Conservation (phyloP, 2,113 vertebrate species). For the Solenodon paradoxus region DNA sequence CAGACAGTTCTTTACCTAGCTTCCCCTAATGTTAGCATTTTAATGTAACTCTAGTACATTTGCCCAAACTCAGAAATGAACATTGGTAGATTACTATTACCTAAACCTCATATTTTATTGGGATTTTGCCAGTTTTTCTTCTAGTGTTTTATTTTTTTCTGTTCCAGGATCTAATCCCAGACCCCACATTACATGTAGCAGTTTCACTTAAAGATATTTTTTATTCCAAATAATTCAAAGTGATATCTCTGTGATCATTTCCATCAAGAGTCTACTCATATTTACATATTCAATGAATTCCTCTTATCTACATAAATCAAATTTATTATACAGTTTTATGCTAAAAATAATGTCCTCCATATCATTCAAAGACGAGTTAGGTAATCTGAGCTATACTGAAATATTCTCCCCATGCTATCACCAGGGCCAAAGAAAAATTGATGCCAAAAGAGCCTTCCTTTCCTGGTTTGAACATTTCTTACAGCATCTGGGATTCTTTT, state of each 20-base stretch:
- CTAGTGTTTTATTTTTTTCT: background rate
- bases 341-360: background rate
- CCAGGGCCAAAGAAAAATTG: background rate
- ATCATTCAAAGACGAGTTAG: background rate
- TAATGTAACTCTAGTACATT: background rate
- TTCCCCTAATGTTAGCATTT: slow-evolving; percentile 16
- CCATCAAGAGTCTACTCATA: background rate
- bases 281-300: slow-evolving; percentile 26
- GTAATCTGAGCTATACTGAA: background rate
- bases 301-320: slow-evolving; percentile 23
- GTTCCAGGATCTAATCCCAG: background rate
- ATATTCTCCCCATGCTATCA: background rate
- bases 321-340: slow-evolving; percentile 1
- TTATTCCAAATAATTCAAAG: background rate
- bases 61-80: background rate
- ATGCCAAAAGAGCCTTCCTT: too few species aligned
- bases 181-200: background rate
- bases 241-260: background rate
- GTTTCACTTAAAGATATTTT: background rate
- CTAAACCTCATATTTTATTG: background rate
- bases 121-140: background rate
- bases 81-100: background rate
- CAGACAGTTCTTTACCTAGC: background rate
- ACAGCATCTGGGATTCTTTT: background rate
- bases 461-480: background rate